Evolutionary conservation across 2,888 invertebrate species (phyloP).

Genomic region (Orthonevra nobilis): DNA sequence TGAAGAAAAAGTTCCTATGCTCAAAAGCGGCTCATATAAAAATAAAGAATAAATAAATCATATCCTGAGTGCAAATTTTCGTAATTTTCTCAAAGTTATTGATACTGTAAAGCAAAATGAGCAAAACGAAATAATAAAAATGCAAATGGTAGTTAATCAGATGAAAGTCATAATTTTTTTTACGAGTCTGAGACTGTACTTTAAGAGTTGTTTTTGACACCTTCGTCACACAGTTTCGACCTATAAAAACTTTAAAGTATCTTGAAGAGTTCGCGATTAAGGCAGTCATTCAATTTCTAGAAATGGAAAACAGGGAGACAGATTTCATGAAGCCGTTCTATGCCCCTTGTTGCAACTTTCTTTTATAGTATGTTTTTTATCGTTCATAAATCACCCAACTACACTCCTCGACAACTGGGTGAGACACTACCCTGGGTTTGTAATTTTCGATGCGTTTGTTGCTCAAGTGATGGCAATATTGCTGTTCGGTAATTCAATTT

Average conservation of each 20-base stretch:
- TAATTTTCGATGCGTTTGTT: no score
- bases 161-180: conserved; percentile 29
- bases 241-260: conserved; percentile 32
- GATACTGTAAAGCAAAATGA: neutral
- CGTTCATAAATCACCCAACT: conserved; percentile 24
- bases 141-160: conserved; percentile 53
- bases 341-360: conserved; percentile 53
- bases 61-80: conserved; percentile 13
- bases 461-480: no score
- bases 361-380: conserved; percentile 23
- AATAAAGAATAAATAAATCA: conserved; percentile 16
- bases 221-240: conserved; percentile 5
- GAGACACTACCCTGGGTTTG: no score
- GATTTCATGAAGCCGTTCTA: conserved; percentile 37
- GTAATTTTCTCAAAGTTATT: neutral
- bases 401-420: no score
- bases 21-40: neutral
- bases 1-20: neutral
- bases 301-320: neutral
- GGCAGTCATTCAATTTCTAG: conserved; percentile 1
- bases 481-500: no score
- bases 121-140: neutral
- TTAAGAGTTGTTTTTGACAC: conserved; percentile 16
- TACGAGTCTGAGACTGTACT: conserved; percentile 15
- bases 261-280: conserved; percentile 25